Base-by-base conservation (phyloP, 2,113 vertebrate genomes). In the Calyptomena viridis region DNA sequence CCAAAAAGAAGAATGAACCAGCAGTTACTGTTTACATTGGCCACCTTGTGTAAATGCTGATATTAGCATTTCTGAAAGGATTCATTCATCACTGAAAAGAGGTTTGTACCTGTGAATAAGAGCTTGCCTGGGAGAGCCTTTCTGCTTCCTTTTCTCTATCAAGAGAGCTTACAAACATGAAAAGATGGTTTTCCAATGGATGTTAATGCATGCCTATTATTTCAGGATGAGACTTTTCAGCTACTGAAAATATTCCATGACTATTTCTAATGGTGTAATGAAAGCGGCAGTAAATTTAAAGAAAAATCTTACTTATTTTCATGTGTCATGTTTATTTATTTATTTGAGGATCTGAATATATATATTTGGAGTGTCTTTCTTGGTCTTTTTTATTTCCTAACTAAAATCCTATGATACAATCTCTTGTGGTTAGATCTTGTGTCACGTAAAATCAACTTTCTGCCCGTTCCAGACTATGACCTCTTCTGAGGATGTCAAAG, bases 21-120 rank as follows among this genome's bases (percentile, higher is more conserved):
- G 96, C 20, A 87, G 52, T 74, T 53, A 31, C 25, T 81, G 44
- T 96, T 97, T 84, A 59, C 84, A 37, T 83, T 93, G 93, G 85
- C 86, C 68, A 50, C 69, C 79, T 55, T 68, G 60, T 60, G 3
- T 91, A 76, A 83, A 76, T 85, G 89, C 88, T 55, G 92, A 94
- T 87, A 93, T 93, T 79, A 95, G 60, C 60, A 83, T 91, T 95
- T 94, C 80, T 90, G 87, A 96, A 96, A 92, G 66, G 71, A 91
- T 96, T 97, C 78, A 95, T 96, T 96, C 73, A 87, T 91, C 77
- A 78, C 64, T 84, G 84, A 85, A 68, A 82, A 79, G 92, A 90
- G 25, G 59, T 84, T 92, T 84, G 60, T 96, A 92, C 74, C 95
- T 94, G 44, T 84, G 95, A 97, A 60, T 92, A 94, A 94, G 87